phyloP scores from a whole-genome alignment of 2,888 invertebrate genomes.

The Spialia ferax region DNA sequence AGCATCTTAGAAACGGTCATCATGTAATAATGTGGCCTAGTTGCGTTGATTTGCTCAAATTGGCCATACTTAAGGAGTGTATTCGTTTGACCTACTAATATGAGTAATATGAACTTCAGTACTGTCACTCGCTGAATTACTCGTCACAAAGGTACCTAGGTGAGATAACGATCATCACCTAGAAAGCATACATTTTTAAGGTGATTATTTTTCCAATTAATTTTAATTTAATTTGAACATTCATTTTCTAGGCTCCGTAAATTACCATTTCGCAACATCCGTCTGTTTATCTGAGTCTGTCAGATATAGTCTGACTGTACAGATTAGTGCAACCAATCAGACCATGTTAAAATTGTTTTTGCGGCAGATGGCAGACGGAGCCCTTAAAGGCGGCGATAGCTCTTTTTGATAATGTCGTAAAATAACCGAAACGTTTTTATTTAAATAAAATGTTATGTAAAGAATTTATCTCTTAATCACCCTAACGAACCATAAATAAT shows the following conservation, averaged over 20 bases:
- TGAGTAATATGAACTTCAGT: constrained; percentile 57
- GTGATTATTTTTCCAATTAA: too few species aligned
- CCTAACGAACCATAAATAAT: too few species aligned
- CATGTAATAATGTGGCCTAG: constrained; percentile 71
- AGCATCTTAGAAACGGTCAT: constrained; percentile 56
- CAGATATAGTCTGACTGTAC: too few species aligned
- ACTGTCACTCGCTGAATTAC: constrained; percentile 32
- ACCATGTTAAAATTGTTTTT: neutral
- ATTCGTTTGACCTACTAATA: constrained; percentile 69
- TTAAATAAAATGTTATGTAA: neutral
- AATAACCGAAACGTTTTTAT: neutral
- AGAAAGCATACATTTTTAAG: neutral
- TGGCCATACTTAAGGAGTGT: constrained; percentile 66
- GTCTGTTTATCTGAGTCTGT: too few species aligned
- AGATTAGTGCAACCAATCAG: too few species aligned
- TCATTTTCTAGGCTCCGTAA: too few species aligned
- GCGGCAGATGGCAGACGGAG: too few species aligned
- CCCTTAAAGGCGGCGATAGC: neutral
- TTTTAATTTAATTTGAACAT: too few species aligned
- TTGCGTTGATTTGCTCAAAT: constrained; percentile 80
- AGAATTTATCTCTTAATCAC: neutral
- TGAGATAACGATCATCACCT: neutral
- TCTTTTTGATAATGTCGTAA: neutral
- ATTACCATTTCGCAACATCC: too few species aligned
- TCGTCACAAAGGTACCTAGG: neutral